A percentile compares a stretch with the other conserved stretches of the same genome.
Evolutionary conservation across 2,113 vertebrate species (phyloP).

Genomic region (Myxocyprinus asiaticus): DNA sequence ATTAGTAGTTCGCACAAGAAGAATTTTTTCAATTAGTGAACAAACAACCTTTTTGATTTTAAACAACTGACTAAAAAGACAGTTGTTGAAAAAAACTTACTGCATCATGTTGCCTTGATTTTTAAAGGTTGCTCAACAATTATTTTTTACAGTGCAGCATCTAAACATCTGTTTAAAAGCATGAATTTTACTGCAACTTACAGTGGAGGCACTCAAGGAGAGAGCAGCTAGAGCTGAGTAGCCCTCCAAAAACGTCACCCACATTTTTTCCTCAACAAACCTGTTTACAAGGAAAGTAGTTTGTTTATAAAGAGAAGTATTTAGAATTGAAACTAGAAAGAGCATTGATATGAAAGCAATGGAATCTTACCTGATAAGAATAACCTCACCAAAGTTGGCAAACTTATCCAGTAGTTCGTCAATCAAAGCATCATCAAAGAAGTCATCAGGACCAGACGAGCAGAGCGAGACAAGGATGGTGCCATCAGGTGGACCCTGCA

Average conservation of each 20-base stretch:
- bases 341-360: background rate
- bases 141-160: no score
- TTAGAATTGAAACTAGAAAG: background rate
- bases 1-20: no score
- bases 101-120: no score
- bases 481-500: constrained; percentile 93
- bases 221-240: constrained; percentile 90
- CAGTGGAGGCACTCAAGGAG: constrained; percentile 85
- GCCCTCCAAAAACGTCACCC: constrained; percentile 97
- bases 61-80: no score
- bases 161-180: no score
- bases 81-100: no score
- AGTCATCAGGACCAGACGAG: constrained; percentile 84
- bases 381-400: constrained; percentile 89
- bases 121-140: no score
- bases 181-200: constrained; percentile 67
- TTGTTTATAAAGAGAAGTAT: no score
- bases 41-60: no score
- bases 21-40: no score
- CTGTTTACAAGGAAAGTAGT: constrained; percentile 65
- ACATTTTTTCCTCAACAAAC: constrained; percentile 99
- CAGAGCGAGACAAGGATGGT: constrained; percentile 91
- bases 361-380: constrained; percentile 87
- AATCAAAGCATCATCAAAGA: constrained; percentile 91
- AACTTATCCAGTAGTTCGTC: constrained; percentile 95